phyloP scores from a whole-genome alignment of 2,797 vertebrate genomes.

The Muraenolepis orangiensis region DNA sequence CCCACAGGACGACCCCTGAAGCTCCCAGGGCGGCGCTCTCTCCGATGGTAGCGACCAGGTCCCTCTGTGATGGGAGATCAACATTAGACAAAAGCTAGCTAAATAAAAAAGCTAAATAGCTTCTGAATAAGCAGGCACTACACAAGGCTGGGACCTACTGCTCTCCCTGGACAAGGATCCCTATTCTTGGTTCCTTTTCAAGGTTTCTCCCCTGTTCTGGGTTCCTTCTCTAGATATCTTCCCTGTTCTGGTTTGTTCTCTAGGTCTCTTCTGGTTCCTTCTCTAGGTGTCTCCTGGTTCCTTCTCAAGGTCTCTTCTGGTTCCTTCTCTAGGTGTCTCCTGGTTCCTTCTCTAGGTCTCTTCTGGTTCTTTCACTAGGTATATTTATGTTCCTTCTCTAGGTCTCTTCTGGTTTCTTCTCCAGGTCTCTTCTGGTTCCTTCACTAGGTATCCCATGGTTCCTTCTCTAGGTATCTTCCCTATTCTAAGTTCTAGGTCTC shows the following conservation, averaged over 20 bases:
- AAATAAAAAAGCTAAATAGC: no score
- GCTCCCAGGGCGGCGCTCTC: constrained; percentile 83
- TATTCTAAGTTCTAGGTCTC: not conserved
- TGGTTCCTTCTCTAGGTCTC: not conserved
- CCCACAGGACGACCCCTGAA: constrained; percentile 85
- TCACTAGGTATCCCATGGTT: not conserved
- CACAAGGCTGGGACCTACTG: no score
- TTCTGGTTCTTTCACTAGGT: no score
- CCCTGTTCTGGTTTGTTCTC: no score
- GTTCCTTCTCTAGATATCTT: not conserved
- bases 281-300: not conserved
- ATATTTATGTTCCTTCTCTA: no score
- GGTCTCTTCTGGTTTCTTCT: not conserved
- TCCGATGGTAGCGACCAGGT: constrained; percentile 84
- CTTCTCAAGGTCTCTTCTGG: not conserved
- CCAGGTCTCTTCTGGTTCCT: not conserved
- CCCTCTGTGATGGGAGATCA: constrained; percentile 68
- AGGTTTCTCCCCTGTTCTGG: not conserved
- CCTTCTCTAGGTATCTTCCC: not conserved
- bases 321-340: no score
- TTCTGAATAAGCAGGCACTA: not conserved
- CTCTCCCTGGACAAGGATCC: not conserved
- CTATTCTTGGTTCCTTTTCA: not conserved
- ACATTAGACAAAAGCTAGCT: not conserved
- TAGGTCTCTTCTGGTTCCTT: no score